phyloP scores from a whole-genome alignment of 2,888 invertebrate species.

The Andrena camellia region DNA sequence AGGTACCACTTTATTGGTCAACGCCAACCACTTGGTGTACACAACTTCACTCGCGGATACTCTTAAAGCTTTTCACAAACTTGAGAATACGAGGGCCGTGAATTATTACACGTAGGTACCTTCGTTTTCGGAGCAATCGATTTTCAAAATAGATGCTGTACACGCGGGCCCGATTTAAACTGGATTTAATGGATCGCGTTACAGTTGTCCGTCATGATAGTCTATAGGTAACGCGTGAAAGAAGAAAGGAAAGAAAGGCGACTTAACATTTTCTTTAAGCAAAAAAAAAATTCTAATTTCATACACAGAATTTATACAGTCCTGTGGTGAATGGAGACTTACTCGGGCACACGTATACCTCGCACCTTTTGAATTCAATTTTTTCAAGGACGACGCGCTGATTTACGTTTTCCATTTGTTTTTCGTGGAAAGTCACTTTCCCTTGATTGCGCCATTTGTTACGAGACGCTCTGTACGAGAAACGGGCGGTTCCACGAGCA shows the following conservation, averaged over 20 bases:
- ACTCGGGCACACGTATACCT: not conserved
- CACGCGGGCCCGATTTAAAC: not conserved
- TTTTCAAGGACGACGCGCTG: not conserved
- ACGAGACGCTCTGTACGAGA: not conserved
- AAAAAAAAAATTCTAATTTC: not conserved
- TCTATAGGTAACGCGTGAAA: not conserved
- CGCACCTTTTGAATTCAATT: not conserved
- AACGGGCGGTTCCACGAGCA: slow-evolving; percentile 28
- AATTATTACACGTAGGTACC: not conserved
- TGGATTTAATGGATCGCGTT: not conserved
- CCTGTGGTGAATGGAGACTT: not conserved
- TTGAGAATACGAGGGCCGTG: no score
- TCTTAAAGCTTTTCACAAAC: no score
- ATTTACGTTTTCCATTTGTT: not conserved
- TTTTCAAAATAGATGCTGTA: not conserved
- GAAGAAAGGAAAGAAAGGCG: no score
- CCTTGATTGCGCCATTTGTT: slow-evolving; percentile 21
- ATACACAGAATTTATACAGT: no score
- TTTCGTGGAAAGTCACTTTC: slow-evolving; percentile 5
- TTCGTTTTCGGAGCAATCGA: not conserved
- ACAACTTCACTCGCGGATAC: not conserved
- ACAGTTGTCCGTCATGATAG: not conserved
- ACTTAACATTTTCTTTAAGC: not conserved
- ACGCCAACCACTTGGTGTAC: not conserved
- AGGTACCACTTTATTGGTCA: not conserved